Conservation (phyloP, 2,888 invertebrate species). For the Hirtodrosophila alboralis region DNA sequence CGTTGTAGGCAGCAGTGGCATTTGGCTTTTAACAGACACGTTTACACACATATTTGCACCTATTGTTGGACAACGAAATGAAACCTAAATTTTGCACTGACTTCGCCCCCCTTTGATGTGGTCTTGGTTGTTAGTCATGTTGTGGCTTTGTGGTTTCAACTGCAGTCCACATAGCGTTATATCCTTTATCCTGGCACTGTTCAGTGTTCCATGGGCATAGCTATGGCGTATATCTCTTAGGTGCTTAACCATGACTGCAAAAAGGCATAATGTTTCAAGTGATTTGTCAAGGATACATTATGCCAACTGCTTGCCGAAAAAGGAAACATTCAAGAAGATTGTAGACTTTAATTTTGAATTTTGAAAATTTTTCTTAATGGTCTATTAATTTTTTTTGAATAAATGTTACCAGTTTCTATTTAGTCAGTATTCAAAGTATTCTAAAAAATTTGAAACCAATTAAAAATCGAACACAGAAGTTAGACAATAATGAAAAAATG, state of each 20-base stretch:
- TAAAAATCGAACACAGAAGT: too few species aligned
- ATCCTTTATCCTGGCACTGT: slow-evolving; percentile 10
- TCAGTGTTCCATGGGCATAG: slow-evolving; percentile 6
- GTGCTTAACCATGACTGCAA: neutral
- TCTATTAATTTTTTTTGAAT: too few species aligned
- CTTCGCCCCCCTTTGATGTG: slow-evolving; percentile 53
- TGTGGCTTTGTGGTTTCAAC: slow-evolving; percentile 36
- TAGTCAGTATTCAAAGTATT: too few species aligned
- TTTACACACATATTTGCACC: slow-evolving; percentile 54
- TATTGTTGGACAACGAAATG: slow-evolving; percentile 35
- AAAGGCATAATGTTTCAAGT: slow-evolving; percentile 22
- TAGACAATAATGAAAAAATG: too few species aligned
- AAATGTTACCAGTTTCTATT: too few species aligned
- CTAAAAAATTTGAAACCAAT: too few species aligned
- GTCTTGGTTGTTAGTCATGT: slow-evolving; percentile 32
- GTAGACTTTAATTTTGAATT: neutral
- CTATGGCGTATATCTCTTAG: neutral
- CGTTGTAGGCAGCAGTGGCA: slow-evolving; percentile 23
- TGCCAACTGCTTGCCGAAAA: neutral
- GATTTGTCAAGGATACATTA: slow-evolving; percentile 43
- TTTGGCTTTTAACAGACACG: slow-evolving; percentile 44
- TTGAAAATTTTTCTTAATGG: too few species aligned
- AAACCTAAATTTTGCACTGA: slow-evolving; percentile 32
- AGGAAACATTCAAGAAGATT: neutral
- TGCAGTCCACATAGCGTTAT: slow-evolving; percentile 19